Evolutionary conservation across 2,797 vertebrate species (phyloP), one percentile per base, ranked within the genome.

Genomic region (Pangasius mekongensis): DNA sequence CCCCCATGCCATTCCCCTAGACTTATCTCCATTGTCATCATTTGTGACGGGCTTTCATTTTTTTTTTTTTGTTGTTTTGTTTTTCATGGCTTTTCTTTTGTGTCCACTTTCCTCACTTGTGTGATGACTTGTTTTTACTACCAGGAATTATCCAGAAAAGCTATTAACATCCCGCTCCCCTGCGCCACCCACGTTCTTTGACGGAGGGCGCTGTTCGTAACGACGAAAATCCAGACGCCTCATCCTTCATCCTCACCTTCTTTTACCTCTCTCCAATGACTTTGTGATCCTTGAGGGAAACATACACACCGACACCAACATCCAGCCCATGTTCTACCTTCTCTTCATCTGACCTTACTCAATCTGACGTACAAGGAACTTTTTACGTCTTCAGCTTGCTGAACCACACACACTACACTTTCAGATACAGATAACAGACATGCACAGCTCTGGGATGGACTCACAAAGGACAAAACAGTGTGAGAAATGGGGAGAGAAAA

Each of bases 141-240:
- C 97, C 97, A 98, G 98, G 98, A 97, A 97, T 98, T 97, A 97
- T 98, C 97, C 98, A 98, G 97, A 98, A 98, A 98, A 98, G 97
- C 94, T 99, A 95, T 96, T 96, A 97, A 94, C 93, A 83, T 89
- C 89, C 92, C 91, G 92, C 94, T 92, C 91, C 91, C 92, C 93
- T 92, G 93, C 94, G 92, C 62, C 87, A 91, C 66, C 94, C 95
- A 96, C 94, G 89, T 93, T 95, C 94, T 95, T 95, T 95, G 96
- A 96, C 86, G 93, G 96, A 97, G 96, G 96, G 95, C 95, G 95
- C 93, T 95, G 94, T 94, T 93, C 90, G 89, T 92, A 89, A 93
- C 91, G 92, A 93, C 94, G 94, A 94, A 94, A 36, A 94, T 94
- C 93, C 27, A 88, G 93, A 92, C 86, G 91, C 93, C 90, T 94